Evolutionary conservation across 2,888 invertebrate species (phyloP), one percentile per base, ranked within the genome.

Genomic region (Andricus quercusramuli): DNA sequence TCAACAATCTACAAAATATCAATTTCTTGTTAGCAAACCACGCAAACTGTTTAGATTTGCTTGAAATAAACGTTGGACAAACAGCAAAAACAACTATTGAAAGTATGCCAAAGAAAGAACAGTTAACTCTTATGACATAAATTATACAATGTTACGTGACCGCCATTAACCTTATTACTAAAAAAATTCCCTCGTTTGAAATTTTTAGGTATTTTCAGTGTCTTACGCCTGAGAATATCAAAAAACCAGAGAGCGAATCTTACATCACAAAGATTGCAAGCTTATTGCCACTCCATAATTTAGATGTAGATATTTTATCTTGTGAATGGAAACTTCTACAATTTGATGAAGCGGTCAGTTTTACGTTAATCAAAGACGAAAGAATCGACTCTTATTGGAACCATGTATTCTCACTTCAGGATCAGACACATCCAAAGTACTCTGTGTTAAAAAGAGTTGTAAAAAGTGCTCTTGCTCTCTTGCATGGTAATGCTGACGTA

Each of bases 311-410:
- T 17, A 78, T 44, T 32, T 22, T 80, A 22, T 47, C 68, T 44
- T 78, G 66, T 78, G 82, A 82, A 66, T 82, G 80, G 78, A 82
- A 65, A 62, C 65, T 83, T 41, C 76, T 82, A 25, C 66, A 80
- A 77, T 20, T 80, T 29, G 80, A 82, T 68, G 20, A 70, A 29
- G 68, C 79, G 22, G 44, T 77, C 64, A 62, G 32, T 47, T 83
- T 83, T 59, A 62, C 25, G 65, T 47, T 78, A 66, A 22, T 13
- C 13, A 65, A 82, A 41, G 37, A 56, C 66, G 47, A 80, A 77
- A 70, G 79, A 78, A 80, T 82, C 51, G 80, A 82, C 41, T 41
- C 59, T 22, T 80, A 80, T 67, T 82, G 82, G 82, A 74, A 56
- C 41, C n/a, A 29, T 9, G 59, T 81, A 44, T 74, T 79, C 37